Percentiles rank a stretch among this genome's conserved stretches.
Conservation (phyloP, 1,140 invertebrate species). For the Lutraria rhynchaena region DNA sequence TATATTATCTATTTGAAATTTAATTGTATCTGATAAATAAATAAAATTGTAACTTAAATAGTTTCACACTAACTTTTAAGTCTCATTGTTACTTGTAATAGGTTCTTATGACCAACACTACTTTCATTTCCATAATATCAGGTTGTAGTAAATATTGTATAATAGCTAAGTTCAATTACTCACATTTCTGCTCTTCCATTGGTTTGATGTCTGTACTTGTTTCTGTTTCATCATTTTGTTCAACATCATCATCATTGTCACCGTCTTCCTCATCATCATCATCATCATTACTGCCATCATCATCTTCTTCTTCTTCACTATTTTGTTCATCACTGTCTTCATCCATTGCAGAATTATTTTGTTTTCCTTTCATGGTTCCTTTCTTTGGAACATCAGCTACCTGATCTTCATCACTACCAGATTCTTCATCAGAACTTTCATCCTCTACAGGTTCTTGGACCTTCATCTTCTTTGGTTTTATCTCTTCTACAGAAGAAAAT, state of each 20-base stretch:
- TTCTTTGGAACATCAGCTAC: constrained; percentile 17
- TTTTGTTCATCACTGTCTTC: constrained; percentile 38
- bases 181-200: constrained; percentile 30
- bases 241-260: constrained; percentile 73
- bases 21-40: background rate
- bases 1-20: background rate
- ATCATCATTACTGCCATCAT: constrained; percentile 10
- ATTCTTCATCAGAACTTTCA: constrained; percentile 15
- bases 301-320: constrained; percentile 32
- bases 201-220: constrained; percentile 40
- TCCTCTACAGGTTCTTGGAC: background rate
- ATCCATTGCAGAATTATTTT: too few relatives aligned
- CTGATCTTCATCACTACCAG: constrained; percentile 37
- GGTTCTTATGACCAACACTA: background rate
- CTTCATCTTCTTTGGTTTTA: constrained; percentile 18
- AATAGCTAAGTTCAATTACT: constrained; percentile 10
- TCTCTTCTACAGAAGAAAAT: background rate
- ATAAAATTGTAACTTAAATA: background rate
- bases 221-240: constrained; percentile 61
- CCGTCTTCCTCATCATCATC: constrained; percentile 83
- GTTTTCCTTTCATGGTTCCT: too few relatives aligned
- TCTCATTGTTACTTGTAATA: background rate
- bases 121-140: background rate
- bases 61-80: background rate
- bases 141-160: background rate